phyloP scores from a whole-genome alignment of 2,888 invertebrate genomes.

The Aradus depressus region DNA sequence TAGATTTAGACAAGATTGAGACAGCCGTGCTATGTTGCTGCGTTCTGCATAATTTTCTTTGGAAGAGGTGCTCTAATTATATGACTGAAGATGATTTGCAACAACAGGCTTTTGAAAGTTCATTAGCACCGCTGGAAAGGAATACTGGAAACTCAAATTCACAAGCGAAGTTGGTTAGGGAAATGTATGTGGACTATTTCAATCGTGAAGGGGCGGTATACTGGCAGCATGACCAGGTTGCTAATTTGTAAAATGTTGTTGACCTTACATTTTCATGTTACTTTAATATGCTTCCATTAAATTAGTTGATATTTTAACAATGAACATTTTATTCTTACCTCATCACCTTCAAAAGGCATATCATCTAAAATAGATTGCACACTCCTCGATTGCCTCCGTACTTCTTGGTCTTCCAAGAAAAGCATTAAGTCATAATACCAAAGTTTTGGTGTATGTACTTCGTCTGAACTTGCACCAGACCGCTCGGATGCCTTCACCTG shows the following conservation, averaged over 20 bases:
- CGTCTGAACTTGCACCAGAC: constrained; percentile 6
- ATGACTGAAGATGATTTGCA: constrained; percentile 7
- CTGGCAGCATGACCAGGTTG: constrained; percentile 19
- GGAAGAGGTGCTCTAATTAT: constrained; percentile 8
- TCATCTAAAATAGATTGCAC: constrained; percentile 15
- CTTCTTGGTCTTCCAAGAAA: constrained; percentile 15
- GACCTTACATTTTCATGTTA: background rate
- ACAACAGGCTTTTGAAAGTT: constrained; percentile 5
- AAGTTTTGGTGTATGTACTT: constrained; percentile 12
- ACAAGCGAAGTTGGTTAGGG: constrained; percentile 18
- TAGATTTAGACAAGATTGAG: constrained; percentile 15
- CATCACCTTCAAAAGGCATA: constrained; percentile 16
- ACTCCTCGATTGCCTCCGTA: background rate
- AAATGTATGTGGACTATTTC: constrained; percentile 22
- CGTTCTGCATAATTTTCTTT: constrained; percentile 18
- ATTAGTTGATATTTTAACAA: too few species aligned
- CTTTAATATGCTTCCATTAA: background rate
- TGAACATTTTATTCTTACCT: constrained; percentile 3
- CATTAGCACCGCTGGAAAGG: constrained; percentile 5
- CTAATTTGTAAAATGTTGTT: background rate
- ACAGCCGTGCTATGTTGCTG: constrained; percentile 16
- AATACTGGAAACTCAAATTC: constrained; percentile 2
- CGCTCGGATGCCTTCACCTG: constrained; percentile 14
- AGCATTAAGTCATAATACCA: constrained; percentile 17
- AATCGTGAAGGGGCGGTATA: constrained; percentile 23